A percentile compares a stretch with the other conserved stretches of the same genome.
Evolutionary conservation across 2,113 vertebrate genomes (phyloP).

Genomic region (Stictonetta naevosa): DNA sequence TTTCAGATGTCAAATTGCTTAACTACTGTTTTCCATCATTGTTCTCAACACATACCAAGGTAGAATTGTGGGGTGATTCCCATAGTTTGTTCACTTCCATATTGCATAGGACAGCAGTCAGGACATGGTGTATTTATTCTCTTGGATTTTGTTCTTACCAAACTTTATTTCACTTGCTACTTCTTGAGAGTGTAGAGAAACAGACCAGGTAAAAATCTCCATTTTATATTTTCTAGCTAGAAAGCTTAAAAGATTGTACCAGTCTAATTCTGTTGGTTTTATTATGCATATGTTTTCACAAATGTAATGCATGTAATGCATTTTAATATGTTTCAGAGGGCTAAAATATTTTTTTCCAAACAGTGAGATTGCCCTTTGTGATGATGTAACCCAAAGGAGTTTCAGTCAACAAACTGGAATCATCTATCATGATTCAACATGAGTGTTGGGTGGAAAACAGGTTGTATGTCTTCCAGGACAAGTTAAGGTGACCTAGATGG

Average conservation of each 20-base stretch:
- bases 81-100: background rate
- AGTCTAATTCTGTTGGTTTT: background rate
- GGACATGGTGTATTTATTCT: background rate
- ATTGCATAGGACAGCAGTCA: background rate
- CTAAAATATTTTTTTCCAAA: background rate
- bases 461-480: background rate
- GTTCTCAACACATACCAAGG: too few species aligned
- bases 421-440: background rate
- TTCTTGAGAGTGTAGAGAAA: background rate
- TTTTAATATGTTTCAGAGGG: background rate
- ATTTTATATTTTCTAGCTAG: background rate
- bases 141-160: background rate
- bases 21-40: background rate
- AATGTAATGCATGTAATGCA: background rate
- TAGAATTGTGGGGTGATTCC: background rate
- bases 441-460: background rate
- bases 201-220: background rate
- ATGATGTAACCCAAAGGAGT: background rate
- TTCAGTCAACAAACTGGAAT: background rate
- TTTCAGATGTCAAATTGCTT: background rate
- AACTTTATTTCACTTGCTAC: background rate
- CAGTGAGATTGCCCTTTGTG: background rate
- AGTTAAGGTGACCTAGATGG: background rate
- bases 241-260: background rate
- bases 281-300: background rate